Percentiles rank a stretch among this genome's conserved stretches.
These are phyloP conservation scores for Danionella cerebrum DNA, from an alignment of 2,113 vertebrate species.

Conservation along the genomic window DNA sequence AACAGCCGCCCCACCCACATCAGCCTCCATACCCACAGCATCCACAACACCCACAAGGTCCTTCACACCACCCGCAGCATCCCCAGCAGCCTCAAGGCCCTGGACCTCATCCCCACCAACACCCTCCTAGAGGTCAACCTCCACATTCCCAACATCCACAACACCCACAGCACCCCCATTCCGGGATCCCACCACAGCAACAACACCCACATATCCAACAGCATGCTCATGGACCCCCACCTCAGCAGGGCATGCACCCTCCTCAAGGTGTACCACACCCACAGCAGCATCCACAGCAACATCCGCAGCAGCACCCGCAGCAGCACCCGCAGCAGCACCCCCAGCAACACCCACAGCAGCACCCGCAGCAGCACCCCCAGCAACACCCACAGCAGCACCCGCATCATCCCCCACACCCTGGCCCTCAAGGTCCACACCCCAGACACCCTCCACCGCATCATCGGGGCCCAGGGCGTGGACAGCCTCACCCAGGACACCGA, in stretches of 20 bases:
- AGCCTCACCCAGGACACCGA: slow-evolving; percentile 85
- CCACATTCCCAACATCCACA: slow-evolving; percentile 38
- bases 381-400: slow-evolving; percentile 46
- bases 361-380: slow-evolving; percentile 47
- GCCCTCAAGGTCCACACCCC: slow-evolving; percentile 63
- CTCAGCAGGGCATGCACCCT: slow-evolving; percentile 26
- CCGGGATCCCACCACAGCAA: too few species aligned
- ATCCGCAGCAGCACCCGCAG: slow-evolving; percentile 31
- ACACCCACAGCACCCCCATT: slow-evolving; percentile 46
- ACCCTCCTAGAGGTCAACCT: not conserved
- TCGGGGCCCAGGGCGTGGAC: slow-evolving; percentile 62
- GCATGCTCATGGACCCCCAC: slow-evolving; percentile 68
- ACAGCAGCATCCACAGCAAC: slow-evolving; percentile 10
- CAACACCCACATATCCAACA: slow-evolving; percentile 26
- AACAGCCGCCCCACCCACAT: slow-evolving; percentile 43
- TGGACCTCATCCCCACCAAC: slow-evolving; percentile 14
- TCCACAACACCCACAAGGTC: slow-evolving; percentile 37
- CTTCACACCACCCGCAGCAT: slow-evolving; percentile 44
- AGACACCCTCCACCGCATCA: slow-evolving; percentile 40
- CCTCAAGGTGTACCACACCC: slow-evolving; percentile 61
- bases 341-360: slow-evolving; percentile 31
- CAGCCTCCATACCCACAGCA: slow-evolving; percentile 68
- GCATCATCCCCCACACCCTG: slow-evolving; percentile 72
- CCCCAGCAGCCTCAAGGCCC: slow-evolving; percentile 48
- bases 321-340: slow-evolving; percentile 14